Conservation (phyloP, 2,113 vertebrate genomes). For the Sturnira hondurensis region DNA sequence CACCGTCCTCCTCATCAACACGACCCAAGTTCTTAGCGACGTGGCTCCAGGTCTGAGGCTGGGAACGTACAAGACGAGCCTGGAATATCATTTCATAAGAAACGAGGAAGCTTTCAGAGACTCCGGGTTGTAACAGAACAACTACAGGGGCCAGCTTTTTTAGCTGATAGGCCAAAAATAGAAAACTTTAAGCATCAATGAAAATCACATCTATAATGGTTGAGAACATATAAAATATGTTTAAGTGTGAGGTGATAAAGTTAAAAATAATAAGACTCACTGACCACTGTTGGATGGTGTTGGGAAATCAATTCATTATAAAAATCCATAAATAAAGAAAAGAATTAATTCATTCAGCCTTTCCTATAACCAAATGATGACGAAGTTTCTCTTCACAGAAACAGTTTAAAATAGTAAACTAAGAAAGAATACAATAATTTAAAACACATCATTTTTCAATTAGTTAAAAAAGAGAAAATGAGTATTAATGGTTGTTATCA, state of each 20-base stretch:
- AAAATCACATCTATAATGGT: neutral
- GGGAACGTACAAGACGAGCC: neutral
- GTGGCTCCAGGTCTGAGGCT: neutral
- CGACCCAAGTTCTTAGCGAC: neutral
- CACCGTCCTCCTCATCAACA: neutral
- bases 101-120: neutral
- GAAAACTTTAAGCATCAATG: neutral
- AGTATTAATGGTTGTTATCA: neutral
- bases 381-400: neutral
- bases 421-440: neutral
- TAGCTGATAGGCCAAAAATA: neutral
- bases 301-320: neutral
- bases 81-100: neutral
- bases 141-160: neutral
- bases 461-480: neutral
- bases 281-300: neutral
- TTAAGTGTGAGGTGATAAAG: neutral
- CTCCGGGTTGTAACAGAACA: neutral
- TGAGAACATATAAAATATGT: neutral
- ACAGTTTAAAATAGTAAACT: neutral
- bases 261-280: neutral
- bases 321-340: constrained; percentile 33
- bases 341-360: neutral
- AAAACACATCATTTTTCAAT: neutral
- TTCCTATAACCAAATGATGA: neutral